Percentiles rank a stretch among this genome's conserved stretches.
Evolutionary conservation across 2,888 invertebrate genomes (phyloP).

Genomic region (Agonopterix subpropinquella): DNA sequence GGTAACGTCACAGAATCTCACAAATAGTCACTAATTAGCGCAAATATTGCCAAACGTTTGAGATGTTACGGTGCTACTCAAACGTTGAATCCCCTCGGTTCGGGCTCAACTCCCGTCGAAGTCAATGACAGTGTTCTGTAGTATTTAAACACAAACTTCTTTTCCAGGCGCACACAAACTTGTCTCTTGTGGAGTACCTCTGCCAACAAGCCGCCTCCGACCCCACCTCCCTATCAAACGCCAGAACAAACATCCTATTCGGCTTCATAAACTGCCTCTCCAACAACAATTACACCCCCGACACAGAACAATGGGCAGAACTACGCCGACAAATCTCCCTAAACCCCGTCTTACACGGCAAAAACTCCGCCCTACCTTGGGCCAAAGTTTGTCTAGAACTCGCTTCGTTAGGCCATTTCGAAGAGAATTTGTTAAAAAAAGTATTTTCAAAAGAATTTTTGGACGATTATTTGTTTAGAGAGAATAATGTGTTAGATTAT

Average conservation of each 20-base stretch:
- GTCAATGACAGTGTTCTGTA: too few relatives aligned
- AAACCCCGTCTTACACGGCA: constrained; percentile 49
- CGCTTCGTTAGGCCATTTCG: constrained; percentile 74
- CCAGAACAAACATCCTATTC: constrained; percentile 55
- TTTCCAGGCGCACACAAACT: constrained; percentile 72
- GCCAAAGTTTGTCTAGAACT: constrained; percentile 72
- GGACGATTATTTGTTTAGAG: constrained; percentile 41
- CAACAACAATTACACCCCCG: constrained; percentile 76
- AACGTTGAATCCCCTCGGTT: too few relatives aligned
- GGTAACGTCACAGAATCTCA: too few relatives aligned
- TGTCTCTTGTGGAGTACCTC: constrained; percentile 75
- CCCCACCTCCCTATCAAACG: constrained; percentile 45
- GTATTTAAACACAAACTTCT: background rate
- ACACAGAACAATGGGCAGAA: constrained; percentile 60
- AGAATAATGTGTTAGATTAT: constrained; percentile 57
- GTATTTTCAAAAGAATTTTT: constrained; percentile 71
- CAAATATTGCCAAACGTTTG: too few relatives aligned
- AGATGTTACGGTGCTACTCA: too few relatives aligned
- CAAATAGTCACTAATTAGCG: too few relatives aligned
- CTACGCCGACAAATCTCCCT: constrained; percentile 56
- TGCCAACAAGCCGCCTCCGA: constrained; percentile 59
- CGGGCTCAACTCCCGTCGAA: too few relatives aligned
- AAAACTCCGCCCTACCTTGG: constrained; percentile 64
- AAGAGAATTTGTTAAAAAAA: constrained; percentile 63
- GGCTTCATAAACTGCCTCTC: constrained; percentile 73